Base-by-base conservation (phyloP, 1,140 invertebrate species). In the Frieseomelitta varia region DNA sequence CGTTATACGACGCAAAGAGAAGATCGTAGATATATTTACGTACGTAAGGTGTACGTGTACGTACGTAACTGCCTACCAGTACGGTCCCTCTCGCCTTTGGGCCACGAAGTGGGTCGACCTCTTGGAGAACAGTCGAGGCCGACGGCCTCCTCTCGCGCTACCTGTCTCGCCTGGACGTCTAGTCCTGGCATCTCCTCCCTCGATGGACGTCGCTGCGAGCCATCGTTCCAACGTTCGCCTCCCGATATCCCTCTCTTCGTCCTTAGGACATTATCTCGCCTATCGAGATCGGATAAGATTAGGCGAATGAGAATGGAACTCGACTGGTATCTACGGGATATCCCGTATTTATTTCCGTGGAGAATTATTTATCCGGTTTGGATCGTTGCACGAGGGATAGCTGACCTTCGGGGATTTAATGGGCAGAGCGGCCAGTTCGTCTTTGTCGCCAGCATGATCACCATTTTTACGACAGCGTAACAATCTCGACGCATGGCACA, bases 91-190 rank as follows among this genome's bases (percentile, higher is more conserved):
- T 93, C 90, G 92, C 89, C 92, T 92, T 91, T 87, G 90, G 88
- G 90, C n/a, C n/a, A n/a, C 91, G 88, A 93, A 93, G 92, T 93
- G 92, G 92, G 92, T 93, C 92, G 92, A 91, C 91, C 91, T 92
- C 89, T 85, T 84, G 90, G 85, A 74, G 89, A 92, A 91, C 90
- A 88, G 79, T 88, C 85, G 88, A 87, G 89, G 92, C 91, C 92
- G 92, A 87, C 90, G 92, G 91, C 90, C 91, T 91, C 86, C 91
- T 91, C 88, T 89, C 81, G 82, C 65, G 79, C 72, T 84, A 74
- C 73, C 85, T 76, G 78, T 58, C 56, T 56, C 72, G 74, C 19
- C 65, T 77, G 24, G 65, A 73, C 58, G 84, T 90, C 83, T 81
- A 89, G 80, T 87, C 84, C 85, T 87, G 85, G 39, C 76, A 69